Conservation (phyloP, 2,113 vertebrate species). For the Cyprinodon variegatus region DNA sequence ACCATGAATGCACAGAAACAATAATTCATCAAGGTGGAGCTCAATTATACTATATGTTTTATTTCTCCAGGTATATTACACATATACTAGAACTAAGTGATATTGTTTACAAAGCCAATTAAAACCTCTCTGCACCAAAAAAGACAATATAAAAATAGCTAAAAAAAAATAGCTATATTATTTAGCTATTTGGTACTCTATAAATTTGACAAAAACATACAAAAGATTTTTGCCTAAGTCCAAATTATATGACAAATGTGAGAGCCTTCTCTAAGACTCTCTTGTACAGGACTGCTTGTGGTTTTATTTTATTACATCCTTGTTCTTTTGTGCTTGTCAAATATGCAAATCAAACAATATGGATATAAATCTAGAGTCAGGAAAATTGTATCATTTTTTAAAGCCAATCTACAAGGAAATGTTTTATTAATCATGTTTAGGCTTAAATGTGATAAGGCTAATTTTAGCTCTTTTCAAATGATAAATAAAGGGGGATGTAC, state of each 20-base stretch:
- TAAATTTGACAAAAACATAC: neutral
- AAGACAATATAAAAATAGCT: neutral
- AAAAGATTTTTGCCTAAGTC: neutral
- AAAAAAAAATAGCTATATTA: neutral
- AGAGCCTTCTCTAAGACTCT: slow-evolving; percentile 3
- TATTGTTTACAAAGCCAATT: neutral
- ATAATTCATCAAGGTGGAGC: slow-evolving; percentile 56
- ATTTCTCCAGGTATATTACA: slow-evolving; percentile 11
- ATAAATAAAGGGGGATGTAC: slow-evolving; percentile 58
- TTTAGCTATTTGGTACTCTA: neutral
- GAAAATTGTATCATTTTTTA: slow-evolving; percentile 30
- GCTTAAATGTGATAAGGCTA: slow-evolving; percentile 71
- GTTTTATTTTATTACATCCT: slow-evolving; percentile 33
- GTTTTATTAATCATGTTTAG: slow-evolving; percentile 81
- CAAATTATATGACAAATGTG: neutral
- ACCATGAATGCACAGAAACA: slow-evolving; percentile 57
- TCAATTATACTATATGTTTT: slow-evolving; percentile 34
- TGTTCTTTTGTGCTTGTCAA: slow-evolving; percentile 57
- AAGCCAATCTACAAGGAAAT: slow-evolving; percentile 61
- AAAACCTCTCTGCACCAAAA: neutral
- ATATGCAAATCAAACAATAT: slow-evolving; percentile 64
- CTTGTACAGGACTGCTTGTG: slow-evolving; percentile 9
- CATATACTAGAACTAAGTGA: neutral
- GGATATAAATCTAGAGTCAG: slow-evolving; percentile 60
- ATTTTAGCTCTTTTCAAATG: slow-evolving; percentile 75